Evolutionary conservation across 2,113 vertebrate genomes (phyloP).

Genomic region (Hystrix cristata): DNA sequence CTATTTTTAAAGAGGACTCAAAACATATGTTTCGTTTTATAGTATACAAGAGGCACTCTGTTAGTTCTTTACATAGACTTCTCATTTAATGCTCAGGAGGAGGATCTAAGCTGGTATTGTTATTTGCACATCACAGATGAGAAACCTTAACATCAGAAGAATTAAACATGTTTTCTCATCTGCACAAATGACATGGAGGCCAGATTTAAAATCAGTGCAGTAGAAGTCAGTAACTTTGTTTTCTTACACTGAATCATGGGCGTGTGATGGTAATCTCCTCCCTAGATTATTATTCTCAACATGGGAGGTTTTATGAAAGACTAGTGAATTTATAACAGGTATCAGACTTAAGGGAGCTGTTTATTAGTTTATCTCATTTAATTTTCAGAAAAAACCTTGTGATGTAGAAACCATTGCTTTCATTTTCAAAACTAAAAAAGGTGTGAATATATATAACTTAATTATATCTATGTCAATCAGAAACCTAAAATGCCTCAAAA

Average conservation of each 20-base stretch:
- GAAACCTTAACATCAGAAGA: background rate
- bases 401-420: background rate
- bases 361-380: background rate
- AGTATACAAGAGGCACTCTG: background rate
- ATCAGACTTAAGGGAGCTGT: background rate
- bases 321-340: background rate
- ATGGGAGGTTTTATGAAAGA: background rate
- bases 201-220: background rate
- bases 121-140: background rate
- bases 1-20: background rate
- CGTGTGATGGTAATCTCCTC: background rate
- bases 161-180: background rate
- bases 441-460: background rate
- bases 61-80: constrained; percentile 16
- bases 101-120: background rate
- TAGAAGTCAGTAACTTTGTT: background rate
- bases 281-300: background rate
- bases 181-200: background rate
- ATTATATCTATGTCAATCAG: background rate
- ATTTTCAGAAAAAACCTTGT: background rate
- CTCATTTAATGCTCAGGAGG: background rate
- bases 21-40: background rate
- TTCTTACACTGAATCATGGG: background rate
- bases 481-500: background rate
- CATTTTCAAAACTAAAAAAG: background rate